Conservation (phyloP, 30 jellyfish, hydroid and myxozoan species). For the Hydractinia symbiolongicarpus region DNA sequence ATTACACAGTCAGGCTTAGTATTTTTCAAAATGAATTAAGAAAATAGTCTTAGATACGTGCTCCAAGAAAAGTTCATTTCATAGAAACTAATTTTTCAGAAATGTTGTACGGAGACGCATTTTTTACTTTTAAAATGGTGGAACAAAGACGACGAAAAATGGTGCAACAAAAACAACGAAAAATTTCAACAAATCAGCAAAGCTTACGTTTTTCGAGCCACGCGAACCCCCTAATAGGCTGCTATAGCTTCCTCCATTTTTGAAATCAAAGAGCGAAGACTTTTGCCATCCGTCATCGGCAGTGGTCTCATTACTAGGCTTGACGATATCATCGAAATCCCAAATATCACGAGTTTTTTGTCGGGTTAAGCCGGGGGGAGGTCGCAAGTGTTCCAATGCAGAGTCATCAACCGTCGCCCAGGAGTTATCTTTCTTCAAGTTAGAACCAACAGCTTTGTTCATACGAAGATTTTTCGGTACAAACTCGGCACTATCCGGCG, state of each 20-base stretch:
- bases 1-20: too few relatives aligned
- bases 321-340: slow-evolving; percentile 47
- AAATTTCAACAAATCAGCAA: neutral
- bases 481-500: slow-evolving; percentile 96
- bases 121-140: too few relatives aligned
- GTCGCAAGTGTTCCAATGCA: slow-evolving; percentile 37
- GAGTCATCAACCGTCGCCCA: slow-evolving; percentile 57
- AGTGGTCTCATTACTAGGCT: slow-evolving; percentile 20
- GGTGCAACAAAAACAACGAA: neutral
- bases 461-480: slow-evolving; percentile 77
- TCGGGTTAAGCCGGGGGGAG: slow-evolving; percentile 85
- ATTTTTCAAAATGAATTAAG: too few relatives aligned
- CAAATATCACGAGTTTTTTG: slow-evolving; percentile 55
- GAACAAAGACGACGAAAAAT: neutral
- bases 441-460: slow-evolving; percentile 36
- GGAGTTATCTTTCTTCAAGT: slow-evolving; percentile 29
- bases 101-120: too few relatives aligned
- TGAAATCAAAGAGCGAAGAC: slow-evolving; percentile 55
- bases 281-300: slow-evolving; percentile 59
- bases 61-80: too few relatives aligned
- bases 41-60: too few relatives aligned
- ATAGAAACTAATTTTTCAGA: too few relatives aligned
- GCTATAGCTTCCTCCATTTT: slow-evolving; percentile 40
- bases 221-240: slow-evolving; percentile 43
- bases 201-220: neutral